phyloP scores from a whole-genome alignment of 2,797 vertebrate species.

The Enteromius treurensis region DNA sequence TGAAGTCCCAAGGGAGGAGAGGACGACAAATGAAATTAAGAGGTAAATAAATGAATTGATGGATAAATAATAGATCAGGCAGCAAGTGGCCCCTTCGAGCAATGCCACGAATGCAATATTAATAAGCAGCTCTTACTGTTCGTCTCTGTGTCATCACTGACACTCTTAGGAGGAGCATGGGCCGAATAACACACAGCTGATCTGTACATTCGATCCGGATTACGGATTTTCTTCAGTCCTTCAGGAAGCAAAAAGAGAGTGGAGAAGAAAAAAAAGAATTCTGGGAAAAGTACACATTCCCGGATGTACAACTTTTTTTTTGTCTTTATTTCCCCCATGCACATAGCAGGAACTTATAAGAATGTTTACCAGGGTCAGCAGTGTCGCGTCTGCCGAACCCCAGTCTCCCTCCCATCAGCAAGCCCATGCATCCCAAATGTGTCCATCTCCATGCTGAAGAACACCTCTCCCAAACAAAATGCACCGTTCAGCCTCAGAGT shows the following conservation, averaged over 20 bases:
- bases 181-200: conserved; percentile 87
- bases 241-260: conserved; percentile 79
- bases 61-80: conserved; percentile 85
- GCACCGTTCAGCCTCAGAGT: conserved; percentile 48
- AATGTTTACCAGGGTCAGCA: conserved; percentile 54
- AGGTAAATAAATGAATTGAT: conserved; percentile 87
- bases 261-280: conserved; percentile 79
- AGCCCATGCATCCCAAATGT: conserved; percentile 45
- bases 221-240: conserved; percentile 91
- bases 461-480: conserved; percentile 51
- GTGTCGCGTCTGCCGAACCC: conserved; percentile 42
- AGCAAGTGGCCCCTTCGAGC: conserved; percentile 79
- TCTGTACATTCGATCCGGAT: conserved; percentile 90
- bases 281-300: conserved; percentile 75
- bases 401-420: conserved; percentile 33
- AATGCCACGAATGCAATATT: conserved; percentile 81
- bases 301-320: conserved; percentile 64
- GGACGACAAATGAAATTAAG: conserved; percentile 79
- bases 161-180: conserved; percentile 87
- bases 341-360: conserved; percentile 53
- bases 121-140: conserved; percentile 88
- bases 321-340: conserved; percentile 64
- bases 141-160: conserved; percentile 87
- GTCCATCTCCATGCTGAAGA: conserved; percentile 48
- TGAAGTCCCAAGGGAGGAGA: conserved; percentile 72